Percentiles rank a stretch among this genome's conserved stretches.
Evolutionary conservation across 2,888 invertebrate species (phyloP).

Genomic region (Anodontia alba): DNA sequence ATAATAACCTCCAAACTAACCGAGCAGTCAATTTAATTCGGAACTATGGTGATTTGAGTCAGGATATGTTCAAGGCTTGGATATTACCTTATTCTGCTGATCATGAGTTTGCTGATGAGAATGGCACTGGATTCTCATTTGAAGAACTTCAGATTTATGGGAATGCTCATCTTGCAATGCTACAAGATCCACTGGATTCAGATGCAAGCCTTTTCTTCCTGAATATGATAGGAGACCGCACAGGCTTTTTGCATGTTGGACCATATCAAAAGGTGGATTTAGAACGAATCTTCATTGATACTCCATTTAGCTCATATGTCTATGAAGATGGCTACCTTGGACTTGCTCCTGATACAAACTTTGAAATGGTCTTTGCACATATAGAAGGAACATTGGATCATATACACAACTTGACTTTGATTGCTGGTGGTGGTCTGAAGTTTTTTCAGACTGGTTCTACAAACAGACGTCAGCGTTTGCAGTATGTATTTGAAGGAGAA

Average conservation of each 20-base stretch:
- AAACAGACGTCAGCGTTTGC: slow-evolving; percentile 57
- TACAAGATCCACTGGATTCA: slow-evolving; percentile 64
- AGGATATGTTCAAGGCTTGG: slow-evolving; percentile 78
- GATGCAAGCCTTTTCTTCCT: slow-evolving; percentile 68
- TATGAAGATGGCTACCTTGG: slow-evolving; percentile 74
- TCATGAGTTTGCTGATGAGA: slow-evolving; percentile 64
- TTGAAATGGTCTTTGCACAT: slow-evolving; percentile 73
- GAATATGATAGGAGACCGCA: slow-evolving; percentile 78
- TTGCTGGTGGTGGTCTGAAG: slow-evolving; percentile 69
- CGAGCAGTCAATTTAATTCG: slow-evolving; percentile 28
- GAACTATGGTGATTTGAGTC: slow-evolving; percentile 66
- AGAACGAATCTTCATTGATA: slow-evolving; percentile 68
- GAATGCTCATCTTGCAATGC: slow-evolving; percentile 74
- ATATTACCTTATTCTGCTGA: slow-evolving; percentile 69
- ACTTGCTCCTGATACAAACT: slow-evolving; percentile 72
- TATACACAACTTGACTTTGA: slow-evolving; percentile 73
- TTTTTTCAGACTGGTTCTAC: slow-evolving; percentile 74
- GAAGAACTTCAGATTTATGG: slow-evolving; percentile 76
- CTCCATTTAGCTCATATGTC: slow-evolving; percentile 75
- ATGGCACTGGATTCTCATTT: slow-evolving; percentile 64
- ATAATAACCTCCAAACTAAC: slow-evolving; percentile 57
- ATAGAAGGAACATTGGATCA: slow-evolving; percentile 74
- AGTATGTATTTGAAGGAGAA: slow-evolving; percentile 70
- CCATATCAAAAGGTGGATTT: slow-evolving; percentile 75
- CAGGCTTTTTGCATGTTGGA: slow-evolving; percentile 74